A percentile compares a stretch with the other conserved stretches of the same genome.
Evolutionary conservation across 2,797 vertebrate genomes (phyloP).

Genomic region (Platyrinchus mystaceus): DNA sequence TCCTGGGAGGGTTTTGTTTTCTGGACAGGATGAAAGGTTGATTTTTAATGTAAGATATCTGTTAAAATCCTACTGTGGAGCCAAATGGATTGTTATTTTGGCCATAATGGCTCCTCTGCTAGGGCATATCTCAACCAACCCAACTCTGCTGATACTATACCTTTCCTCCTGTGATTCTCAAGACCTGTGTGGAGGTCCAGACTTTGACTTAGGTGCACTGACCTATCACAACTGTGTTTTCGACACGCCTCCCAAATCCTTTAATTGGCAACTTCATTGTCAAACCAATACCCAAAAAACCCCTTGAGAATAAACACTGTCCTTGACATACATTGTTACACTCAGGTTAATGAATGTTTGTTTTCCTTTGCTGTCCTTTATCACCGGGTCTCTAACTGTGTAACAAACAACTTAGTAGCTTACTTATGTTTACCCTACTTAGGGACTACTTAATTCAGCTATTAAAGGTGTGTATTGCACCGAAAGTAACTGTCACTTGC

Average conservation of each 20-base stretch:
- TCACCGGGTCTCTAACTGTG: too few relatives aligned
- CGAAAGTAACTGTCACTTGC: neutral
- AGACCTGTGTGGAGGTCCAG: too few relatives aligned
- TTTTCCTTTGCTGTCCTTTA: neutral
- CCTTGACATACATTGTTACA: neutral
- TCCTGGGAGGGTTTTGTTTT: neutral
- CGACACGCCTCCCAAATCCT: neutral
- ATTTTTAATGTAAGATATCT: neutral
- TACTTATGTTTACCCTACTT: fast-evolving
- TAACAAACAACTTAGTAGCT: neutral
- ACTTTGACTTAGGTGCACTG: neutral
- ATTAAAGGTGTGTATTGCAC: neutral
- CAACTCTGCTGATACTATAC: neutral
- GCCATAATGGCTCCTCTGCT: neutral
- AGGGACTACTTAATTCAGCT: neutral
- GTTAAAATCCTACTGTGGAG: neutral
- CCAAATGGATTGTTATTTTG: neutral
- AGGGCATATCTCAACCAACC: too few relatives aligned
- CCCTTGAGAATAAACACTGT: neutral
- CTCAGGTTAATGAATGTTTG: neutral
- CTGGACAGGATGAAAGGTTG: neutral
- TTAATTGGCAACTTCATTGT: neutral
- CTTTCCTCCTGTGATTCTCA: neutral
- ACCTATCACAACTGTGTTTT: neutral
- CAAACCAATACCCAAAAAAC: neutral